phyloP scores from a whole-genome alignment of 2,888 invertebrate species.

The Hemaris fuciformis region DNA sequence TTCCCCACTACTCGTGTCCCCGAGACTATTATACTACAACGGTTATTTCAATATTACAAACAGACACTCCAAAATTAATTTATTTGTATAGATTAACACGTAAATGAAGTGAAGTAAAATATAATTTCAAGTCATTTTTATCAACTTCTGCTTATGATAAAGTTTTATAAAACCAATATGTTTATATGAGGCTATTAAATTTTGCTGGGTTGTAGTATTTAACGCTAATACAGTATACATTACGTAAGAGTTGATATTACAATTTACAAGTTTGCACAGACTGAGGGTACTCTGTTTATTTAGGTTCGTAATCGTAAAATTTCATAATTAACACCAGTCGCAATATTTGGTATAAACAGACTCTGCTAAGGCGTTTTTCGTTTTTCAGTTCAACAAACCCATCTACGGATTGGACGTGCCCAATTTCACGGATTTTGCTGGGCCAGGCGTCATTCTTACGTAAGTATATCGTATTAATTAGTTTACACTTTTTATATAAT shows the following conservation, averaged over 20 bases:
- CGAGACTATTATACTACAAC: no score
- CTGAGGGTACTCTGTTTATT: not conserved
- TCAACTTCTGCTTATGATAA: no score
- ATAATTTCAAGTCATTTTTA: no score
- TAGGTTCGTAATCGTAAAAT: not conserved
- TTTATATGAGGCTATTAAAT: not conserved
- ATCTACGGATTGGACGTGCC: constrained; percentile 88
- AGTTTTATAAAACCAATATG: not conserved
- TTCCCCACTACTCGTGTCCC: no score
- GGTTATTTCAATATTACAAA: no score
- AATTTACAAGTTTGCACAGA: not conserved
- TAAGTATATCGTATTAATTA: constrained; percentile 68
- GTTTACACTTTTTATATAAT: no score
- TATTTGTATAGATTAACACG: no score
- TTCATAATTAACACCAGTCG: not conserved
- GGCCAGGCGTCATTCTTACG: constrained; percentile 95
- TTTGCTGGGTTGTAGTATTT: no score
- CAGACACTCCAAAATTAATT: no score
- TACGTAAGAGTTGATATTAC: not conserved
- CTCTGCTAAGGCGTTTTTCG: not conserved
- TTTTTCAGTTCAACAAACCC: constrained; percentile 84
- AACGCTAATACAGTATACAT: no score
- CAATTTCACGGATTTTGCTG: constrained; percentile 96
- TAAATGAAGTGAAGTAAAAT: no score
- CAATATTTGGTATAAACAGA: not conserved